Conservation (phyloP, 2,113 vertebrate species). For the Phycodurus eques region DNA sequence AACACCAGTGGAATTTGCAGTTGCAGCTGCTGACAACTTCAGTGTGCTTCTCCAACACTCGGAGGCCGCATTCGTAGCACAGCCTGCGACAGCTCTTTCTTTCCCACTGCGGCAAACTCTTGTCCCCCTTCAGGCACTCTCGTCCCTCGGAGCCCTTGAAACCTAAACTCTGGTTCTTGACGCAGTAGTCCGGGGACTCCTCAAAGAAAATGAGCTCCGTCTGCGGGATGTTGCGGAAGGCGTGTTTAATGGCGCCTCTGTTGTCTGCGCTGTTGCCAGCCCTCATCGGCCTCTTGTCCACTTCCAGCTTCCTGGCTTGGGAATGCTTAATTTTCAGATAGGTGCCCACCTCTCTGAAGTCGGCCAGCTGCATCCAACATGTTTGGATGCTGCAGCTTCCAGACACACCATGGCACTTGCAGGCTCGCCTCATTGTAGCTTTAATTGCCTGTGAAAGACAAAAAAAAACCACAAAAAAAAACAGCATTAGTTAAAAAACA, state of each 20-base stretch:
- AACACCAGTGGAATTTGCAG: constrained; percentile 97
- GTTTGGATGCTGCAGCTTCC: constrained; percentile 97
- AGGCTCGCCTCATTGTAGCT: constrained; percentile 85
- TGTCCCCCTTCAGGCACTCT: constrained; percentile 83
- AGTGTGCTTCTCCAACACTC: constrained; percentile 77
- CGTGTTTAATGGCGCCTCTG: constrained; percentile 72
- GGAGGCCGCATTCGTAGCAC: constrained; percentile 86
- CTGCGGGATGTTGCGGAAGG: constrained; percentile 77
- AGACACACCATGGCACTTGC: constrained; percentile 95
- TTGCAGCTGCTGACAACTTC: constrained; percentile 88
- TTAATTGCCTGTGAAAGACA: constrained; percentile 78
- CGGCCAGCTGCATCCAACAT: constrained; percentile 92
- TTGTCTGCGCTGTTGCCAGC: constrained; percentile 89
- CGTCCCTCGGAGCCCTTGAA: constrained; percentile 87
- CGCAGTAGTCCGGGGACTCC: constrained; percentile 92
- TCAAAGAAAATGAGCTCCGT: constrained; percentile 88
- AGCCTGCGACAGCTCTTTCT: constrained; percentile 83
- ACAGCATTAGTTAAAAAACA: too few relatives aligned
- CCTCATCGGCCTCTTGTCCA: constrained; percentile 82
- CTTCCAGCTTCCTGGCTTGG: constrained; percentile 85
- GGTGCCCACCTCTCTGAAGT: constrained; percentile 87
- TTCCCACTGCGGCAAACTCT: constrained; percentile 79
- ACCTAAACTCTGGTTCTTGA: constrained; percentile 83
- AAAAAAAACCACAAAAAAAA: too few relatives aligned
- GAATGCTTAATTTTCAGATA: constrained; percentile 88